Evolutionary conservation across 1,140 invertebrate genomes (phyloP).

Genomic region (Diabrotica undecimpunctata): DNA sequence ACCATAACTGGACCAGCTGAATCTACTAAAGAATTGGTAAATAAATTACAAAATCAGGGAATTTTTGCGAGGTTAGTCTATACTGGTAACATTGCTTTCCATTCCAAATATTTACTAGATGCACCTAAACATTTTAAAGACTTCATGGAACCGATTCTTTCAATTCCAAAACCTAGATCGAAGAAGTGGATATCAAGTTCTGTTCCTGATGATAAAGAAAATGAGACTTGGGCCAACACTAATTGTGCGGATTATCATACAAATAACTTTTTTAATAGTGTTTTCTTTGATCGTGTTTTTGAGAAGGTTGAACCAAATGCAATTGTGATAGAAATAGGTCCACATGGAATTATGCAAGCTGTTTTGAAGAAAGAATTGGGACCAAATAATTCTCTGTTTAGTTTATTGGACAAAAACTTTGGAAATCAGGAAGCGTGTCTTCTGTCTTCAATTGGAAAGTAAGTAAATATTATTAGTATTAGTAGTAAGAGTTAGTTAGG

Average conservation of each 20-base stretch:
- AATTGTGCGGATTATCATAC: constrained; percentile 88
- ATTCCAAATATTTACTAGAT: constrained; percentile 71
- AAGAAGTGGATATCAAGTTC: constrained; percentile 83
- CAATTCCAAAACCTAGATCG: constrained; percentile 64
- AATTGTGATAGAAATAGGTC: constrained; percentile 75
- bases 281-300: constrained; percentile 80
- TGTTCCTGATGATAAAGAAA: constrained; percentile 74
- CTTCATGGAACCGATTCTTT: constrained; percentile 67
- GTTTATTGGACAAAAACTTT: constrained; percentile 69
- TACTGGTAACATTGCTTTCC: constrained; percentile 76
- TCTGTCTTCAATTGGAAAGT: constrained; percentile 70
- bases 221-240: constrained; percentile 56
- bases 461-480: constrained; percentile 48
- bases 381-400: constrained; percentile 60
- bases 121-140: constrained; percentile 69
- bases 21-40: constrained; percentile 66
- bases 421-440: constrained; percentile 66
- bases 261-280: constrained; percentile 80
- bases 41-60: constrained; percentile 60
- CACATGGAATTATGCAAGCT: constrained; percentile 72
- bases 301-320: constrained; percentile 72
- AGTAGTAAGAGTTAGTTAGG: too few relatives aligned
- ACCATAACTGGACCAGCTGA: constrained; percentile 84
- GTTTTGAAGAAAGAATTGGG: constrained; percentile 65
- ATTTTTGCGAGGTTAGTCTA: constrained; percentile 80